phyloP scores from a whole-genome alignment of 1,140 invertebrate genomes.

The Vanessa tameamea region DNA sequence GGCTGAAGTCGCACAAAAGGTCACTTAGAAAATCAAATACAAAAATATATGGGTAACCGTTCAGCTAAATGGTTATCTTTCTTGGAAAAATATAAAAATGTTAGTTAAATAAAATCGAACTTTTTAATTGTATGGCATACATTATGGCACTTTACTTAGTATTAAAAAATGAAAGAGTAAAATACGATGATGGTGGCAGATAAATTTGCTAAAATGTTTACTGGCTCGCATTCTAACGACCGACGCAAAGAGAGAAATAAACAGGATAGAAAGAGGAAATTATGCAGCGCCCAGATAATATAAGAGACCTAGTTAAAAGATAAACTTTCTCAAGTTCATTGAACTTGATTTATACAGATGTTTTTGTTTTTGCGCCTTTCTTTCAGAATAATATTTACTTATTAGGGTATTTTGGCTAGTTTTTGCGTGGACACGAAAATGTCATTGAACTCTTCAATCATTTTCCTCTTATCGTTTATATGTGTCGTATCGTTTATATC shows the following conservation, averaged over 20 bases:
- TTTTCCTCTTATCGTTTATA: no score
- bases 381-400: background rate
- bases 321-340: constrained; percentile 2
- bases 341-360: background rate
- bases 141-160: background rate
- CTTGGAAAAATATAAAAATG: background rate
- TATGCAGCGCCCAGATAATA: constrained; percentile 8
- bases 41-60: background rate
- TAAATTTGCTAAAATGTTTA: constrained; percentile 1
- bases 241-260: constrained; percentile 1
- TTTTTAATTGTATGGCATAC: background rate
- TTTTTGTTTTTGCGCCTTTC: background rate
- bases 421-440: no score
- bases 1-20: background rate
- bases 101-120: no score
- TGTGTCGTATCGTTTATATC: no score
- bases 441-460: no score
- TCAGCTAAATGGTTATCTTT: background rate
- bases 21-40: background rate
- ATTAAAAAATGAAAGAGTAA: background rate
- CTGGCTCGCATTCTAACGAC: constrained; percentile 5
- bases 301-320: constrained; percentile 8
- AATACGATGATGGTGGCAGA: constrained; percentile 7
- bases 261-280: constrained; percentile 7
- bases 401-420: no score